These are phyloP conservation scores for Eulimnadia texana DNA, from an alignment of 1,140 invertebrate species.

Conservation along the genomic window DNA sequence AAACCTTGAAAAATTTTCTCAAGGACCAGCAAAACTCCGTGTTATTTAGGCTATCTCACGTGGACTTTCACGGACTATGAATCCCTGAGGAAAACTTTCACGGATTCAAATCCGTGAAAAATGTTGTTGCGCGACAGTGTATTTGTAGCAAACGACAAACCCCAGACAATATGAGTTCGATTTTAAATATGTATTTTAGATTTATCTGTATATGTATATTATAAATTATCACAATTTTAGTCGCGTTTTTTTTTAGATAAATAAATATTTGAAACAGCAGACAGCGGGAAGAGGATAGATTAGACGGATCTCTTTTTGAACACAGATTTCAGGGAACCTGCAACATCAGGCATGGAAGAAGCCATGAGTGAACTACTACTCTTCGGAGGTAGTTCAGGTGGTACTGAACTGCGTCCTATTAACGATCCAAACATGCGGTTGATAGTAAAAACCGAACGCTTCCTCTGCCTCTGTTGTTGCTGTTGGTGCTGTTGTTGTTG, in stretches of 20 bases:
- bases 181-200: no score
- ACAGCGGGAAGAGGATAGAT: background rate
- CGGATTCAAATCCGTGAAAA: no score
- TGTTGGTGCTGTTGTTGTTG: conserved; percentile 3
- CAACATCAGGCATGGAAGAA: conserved; percentile 12
- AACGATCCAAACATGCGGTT: conserved; percentile 29
- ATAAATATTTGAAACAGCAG: background rate
- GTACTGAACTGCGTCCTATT: conserved; percentile 23
- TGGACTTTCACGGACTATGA: no score
- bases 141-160: no score
- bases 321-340: conserved; percentile 9
- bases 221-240: no score
- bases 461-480: conserved; percentile 21
- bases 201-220: no score
- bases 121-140: no score
- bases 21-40: no score
- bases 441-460: conserved; percentile 25
- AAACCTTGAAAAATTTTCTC: no score
- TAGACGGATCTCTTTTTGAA: conserved; percentile 14
- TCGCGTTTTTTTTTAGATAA: background rate
- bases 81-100: no score
- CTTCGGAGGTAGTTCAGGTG: conserved; percentile 16
- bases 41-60: no score
- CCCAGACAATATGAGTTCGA: no score
- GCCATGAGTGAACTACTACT: conserved; percentile 6